Base-by-base conservation (phyloP, 1,140 invertebrate genomes). In the Bombus huntii region DNA sequence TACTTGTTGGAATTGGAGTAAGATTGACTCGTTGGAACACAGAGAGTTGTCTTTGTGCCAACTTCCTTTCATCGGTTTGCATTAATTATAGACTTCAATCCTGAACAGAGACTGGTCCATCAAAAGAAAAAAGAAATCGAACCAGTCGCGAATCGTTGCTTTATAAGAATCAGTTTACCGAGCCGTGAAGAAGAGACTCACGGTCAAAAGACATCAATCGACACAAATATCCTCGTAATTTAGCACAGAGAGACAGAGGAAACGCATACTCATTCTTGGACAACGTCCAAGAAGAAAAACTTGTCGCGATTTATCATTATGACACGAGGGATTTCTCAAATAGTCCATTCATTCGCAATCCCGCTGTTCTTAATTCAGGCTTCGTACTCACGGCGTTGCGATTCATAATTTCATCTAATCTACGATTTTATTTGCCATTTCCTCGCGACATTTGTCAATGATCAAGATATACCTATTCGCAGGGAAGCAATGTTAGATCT, bases 241-340 rank as follows among this genome's bases (percentile, higher is more conserved):
- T 77, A 77, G 37, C 53, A 31, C 71, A 28, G 28, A 72, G 28
- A n/a, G 13, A n/a, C 37, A 65, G 28, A 42, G 22, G 34, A 76
- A 76, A 62, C 57, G 62, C 75, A 34, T 39, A 78, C 75, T 78
- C 75, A 78, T 78, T 37, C 34, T 78, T 78, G 57, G 75, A 65
- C 75, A 28, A 31, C 6, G 25, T 76, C 37, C 75, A 78, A 65
- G 37, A 31, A 65, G 57, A 73, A 44, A 73, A 78, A 65, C 73
- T 25, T 22, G 75, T n/a, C 28, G 47, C 28, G 42, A 74, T 74
- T 37, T 28, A 62, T 77, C 57, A 77, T 78, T 31, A 42, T 31
- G 57, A 59, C 59, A 28, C 57, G 10, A 62, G 39, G 37, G 37
- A 71, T 57, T 57, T 59, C 47, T 75, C 73, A 75, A 76, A 76